phyloP scores from a whole-genome alignment of 2,888 invertebrate species.

The Tipula helvola region DNA sequence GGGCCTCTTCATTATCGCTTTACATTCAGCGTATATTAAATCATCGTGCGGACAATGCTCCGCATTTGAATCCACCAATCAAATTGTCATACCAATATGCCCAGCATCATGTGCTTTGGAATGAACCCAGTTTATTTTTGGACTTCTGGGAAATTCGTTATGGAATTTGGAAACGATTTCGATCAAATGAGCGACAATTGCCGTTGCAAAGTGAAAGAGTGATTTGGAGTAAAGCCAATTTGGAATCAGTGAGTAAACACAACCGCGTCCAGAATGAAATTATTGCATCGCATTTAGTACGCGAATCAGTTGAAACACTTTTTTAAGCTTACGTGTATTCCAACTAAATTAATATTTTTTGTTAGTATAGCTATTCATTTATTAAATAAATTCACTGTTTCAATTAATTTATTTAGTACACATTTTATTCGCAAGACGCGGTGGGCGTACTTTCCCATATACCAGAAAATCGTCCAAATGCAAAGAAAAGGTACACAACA shows the following conservation, averaged over 20 bases:
- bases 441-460: no score
- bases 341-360: no score
- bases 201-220: background rate
- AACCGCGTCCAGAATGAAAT: background rate
- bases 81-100: conserved; percentile 40
- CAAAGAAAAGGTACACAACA: no score
- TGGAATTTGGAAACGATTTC: conserved; percentile 49
- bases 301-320: background rate
- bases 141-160: conserved; percentile 53
- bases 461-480: no score
- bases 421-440: no score
- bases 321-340: background rate
- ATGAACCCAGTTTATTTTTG: conserved; percentile 48
- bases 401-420: no score
- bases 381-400: no score
- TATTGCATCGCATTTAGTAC: background rate
- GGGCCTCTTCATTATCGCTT: conserved; percentile 41
- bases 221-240: background rate
- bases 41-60: conserved; percentile 45
- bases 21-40: conserved; percentile 45
- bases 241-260: background rate
- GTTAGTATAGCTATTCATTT: no score
- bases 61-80: conserved; percentile 50
- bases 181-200: conserved; percentile 21
- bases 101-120: conserved; percentile 43